Evolutionary conservation across 64 coral and sea anemone species (phyloP), one percentile per base, ranked within the genome.

Genomic region (Stylophora pistillata): DNA sequence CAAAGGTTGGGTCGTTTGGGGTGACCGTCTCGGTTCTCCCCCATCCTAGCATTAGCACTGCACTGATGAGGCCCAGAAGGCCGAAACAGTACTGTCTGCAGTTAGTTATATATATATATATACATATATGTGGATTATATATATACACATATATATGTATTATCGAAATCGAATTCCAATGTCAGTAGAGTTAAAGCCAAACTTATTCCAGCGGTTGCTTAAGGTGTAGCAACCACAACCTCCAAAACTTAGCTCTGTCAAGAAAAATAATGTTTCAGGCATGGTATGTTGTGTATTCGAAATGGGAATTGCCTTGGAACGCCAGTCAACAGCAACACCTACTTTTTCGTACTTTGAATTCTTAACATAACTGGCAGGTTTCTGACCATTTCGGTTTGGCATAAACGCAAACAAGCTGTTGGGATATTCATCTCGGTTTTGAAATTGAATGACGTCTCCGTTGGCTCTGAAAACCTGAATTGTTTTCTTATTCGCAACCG

Each of bases 391-490:
- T 18, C 87, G 82, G 37, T 95, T 95, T 20, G 93, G 93, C 32
- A 91, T 58, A 55, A 95, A 86, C 4, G 93, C 93, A 54, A 76
- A 94, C 16, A 77, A 71, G 73, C 86, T 89, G 79, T 89, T 89
- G 14, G 92, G 87, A 85, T 89, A 89, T 12, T 2, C 30, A 54
- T 94, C 92, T 20, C 87, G 89, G 34, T 94, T 94, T 21, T 5
- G 0, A 13, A 94, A 94, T 6, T 52, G 18, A 11, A 89, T 28
- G 0, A 23, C 7, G 53, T 15, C 56, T 5, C 86, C 53, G 65
- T 94, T 94, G 18, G 86, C 89, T 58, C 14, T 56, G 79, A 94
- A 94, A 20, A 86, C 92, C 72, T 89, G 86, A 4, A 1, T 15
- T 13, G 0, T 54, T 20, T 29, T 28, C 1, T 74, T 28, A 56